Conservation (phyloP, 2,113 vertebrate genomes). For the Labrus mixtus region DNA sequence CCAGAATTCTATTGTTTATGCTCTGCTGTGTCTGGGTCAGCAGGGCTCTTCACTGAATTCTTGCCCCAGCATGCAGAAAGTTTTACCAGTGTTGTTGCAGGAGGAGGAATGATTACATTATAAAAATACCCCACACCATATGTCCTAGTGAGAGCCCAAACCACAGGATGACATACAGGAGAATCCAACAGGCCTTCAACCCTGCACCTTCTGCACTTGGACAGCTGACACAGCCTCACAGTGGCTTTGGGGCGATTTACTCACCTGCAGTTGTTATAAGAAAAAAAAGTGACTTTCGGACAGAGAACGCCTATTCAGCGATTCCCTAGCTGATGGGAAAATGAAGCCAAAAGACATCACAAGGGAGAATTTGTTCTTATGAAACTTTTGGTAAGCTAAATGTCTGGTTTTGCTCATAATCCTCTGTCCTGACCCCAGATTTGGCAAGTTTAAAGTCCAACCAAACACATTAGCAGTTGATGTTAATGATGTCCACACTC, state of each 20-base stretch:
- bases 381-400: not conserved
- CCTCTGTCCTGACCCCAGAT: constrained; percentile 14
- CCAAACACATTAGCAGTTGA: constrained; percentile 25
- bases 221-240: constrained; percentile 35
- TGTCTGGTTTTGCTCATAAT: constrained; percentile 13
- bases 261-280: constrained; percentile 50
- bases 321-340: constrained; percentile 16
- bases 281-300: constrained; percentile 25
- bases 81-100: constrained; percentile 76
- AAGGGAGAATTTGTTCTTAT: constrained; percentile 14
- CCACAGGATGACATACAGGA: constrained; percentile 55
- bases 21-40: constrained; percentile 72
- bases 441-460: constrained; percentile 13
- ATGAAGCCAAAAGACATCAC: constrained; percentile 3
- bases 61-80: constrained; percentile 74
- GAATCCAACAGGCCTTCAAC: constrained; percentile 38
- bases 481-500: constrained; percentile 21
- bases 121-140: constrained; percentile 73
- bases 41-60: constrained; percentile 70
- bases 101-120: constrained; percentile 76
- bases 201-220: constrained; percentile 22
- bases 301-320: constrained; percentile 20
- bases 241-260: constrained; percentile 24
- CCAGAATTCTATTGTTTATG: constrained; percentile 64
- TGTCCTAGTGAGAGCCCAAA: constrained; percentile 58